Evolutionary conservation across 2,113 vertebrate species (phyloP).

Genomic region (Xenopus borealis): DNA sequence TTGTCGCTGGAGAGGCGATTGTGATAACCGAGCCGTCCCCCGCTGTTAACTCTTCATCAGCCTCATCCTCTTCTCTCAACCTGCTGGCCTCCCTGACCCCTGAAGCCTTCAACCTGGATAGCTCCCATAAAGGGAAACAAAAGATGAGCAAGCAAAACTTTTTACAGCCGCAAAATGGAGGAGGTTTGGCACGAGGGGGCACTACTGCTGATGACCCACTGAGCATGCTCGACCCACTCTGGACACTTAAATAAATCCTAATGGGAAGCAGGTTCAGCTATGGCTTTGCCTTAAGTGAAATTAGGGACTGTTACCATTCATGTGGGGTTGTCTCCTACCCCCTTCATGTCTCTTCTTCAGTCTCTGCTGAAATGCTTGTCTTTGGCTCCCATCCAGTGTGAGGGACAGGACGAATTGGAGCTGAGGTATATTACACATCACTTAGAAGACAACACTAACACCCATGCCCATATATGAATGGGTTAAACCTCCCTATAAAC

Average conservation of each 20-base stretch:
- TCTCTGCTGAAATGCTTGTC: no score
- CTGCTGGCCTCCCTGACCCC: conserved; percentile 85
- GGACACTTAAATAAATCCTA: conserved; percentile 88
- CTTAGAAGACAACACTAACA: not conserved
- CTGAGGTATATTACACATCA: no score
- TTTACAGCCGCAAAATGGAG: conserved; percentile 80
- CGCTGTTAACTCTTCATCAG: conserved; percentile 18
- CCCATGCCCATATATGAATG: not conserved
- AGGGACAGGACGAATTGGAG: not conserved
- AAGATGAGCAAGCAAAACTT: conserved; percentile 92
- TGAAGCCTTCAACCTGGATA: conserved; percentile 91
- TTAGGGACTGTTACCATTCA: not conserved
- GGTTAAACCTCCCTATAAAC: no score
- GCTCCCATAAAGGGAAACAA: conserved; percentile 76
- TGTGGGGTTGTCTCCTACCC: not conserved
- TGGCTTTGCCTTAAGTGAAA: not conserved
- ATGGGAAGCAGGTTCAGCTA: conserved; percentile 10
- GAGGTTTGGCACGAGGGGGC: conserved; percentile 72
- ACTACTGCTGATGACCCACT: conserved; percentile 78
- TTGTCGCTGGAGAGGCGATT: not conserved
- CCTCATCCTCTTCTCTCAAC: conserved; percentile 76
- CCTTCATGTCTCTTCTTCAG: not conserved
- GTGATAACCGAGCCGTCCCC: conserved; percentile 3
- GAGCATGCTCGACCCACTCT: conserved; percentile 87
- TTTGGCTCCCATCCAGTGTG: not conserved